phyloP scores from a whole-genome alignment of 2,888 invertebrate species.

The Thymelicus sylvestris region DNA sequence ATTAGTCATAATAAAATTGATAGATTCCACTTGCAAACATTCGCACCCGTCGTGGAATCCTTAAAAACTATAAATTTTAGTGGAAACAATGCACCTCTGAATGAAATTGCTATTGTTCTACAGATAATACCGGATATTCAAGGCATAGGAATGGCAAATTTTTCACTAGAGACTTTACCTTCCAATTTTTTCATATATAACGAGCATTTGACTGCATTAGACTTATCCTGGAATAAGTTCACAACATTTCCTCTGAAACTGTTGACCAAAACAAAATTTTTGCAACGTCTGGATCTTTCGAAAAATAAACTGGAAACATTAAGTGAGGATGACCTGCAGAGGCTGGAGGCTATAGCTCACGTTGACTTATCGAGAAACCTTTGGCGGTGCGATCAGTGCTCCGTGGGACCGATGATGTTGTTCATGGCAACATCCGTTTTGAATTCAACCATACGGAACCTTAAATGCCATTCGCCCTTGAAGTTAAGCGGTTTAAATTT shows the following conservation, averaged over 20 bases:
- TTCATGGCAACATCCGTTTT: conserved; percentile 83
- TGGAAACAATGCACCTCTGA: conserved; percentile 86
- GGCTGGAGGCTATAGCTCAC: conserved; percentile 83
- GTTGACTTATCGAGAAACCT: conserved; percentile 85
- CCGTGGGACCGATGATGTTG: conserved; percentile 83
- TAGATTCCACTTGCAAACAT: conserved; percentile 86
- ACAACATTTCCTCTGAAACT: conserved; percentile 83
- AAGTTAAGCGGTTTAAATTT: conserved; percentile 76
- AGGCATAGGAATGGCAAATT: conserved; percentile 85
- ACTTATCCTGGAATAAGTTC: conserved; percentile 90
- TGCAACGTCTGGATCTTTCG: conserved; percentile 89
- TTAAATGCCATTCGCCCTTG: conserved; percentile 85
- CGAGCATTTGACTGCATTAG: conserved; percentile 86
- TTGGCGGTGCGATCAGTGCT: conserved; percentile 89
- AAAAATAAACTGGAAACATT: conserved; percentile 88
- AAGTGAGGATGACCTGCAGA: conserved; percentile 82
- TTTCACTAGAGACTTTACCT: conserved; percentile 84
- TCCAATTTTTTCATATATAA: conserved; percentile 84
- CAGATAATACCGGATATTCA: conserved; percentile 84
- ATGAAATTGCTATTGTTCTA: conserved; percentile 84
- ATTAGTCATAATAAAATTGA: conserved; percentile 91
- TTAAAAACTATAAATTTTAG: conserved; percentile 88
- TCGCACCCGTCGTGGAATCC: conserved; percentile 86
- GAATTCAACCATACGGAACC: conserved; percentile 76
- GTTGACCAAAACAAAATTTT: conserved; percentile 82